A percentile compares a stretch with the other conserved stretches of the same genome.
Conservation (phyloP, 2,888 invertebrate species). For the Hybos culiciformis region DNA sequence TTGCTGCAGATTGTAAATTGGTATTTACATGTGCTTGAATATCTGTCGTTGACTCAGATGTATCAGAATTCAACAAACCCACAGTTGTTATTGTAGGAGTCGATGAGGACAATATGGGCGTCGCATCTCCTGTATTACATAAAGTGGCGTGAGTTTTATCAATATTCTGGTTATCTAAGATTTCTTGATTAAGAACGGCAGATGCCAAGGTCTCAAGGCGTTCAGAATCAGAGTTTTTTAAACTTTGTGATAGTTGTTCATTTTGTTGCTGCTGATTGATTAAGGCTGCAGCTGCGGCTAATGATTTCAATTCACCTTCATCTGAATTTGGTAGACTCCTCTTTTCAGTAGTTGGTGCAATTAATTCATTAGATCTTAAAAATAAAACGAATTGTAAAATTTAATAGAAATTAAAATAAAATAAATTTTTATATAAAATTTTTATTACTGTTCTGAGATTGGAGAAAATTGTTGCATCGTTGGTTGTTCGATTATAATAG, state of each 20-base stretch:
- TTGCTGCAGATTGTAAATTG: too few species aligned
- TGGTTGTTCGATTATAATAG: background rate
- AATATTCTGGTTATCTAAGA: conserved; percentile 3
- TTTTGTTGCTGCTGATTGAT: too few species aligned
- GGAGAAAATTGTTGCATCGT: background rate
- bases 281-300: background rate
- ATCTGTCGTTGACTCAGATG: background rate
- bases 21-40: conserved; percentile 1
- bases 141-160: background rate
- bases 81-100: conserved; percentile 3
- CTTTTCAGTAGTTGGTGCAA: background rate
- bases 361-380: conserved; percentile 13
- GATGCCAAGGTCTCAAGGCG: conserved; percentile 30
- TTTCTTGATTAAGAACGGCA: conserved; percentile 30
- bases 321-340: background rate
- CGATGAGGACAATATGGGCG: too few species aligned
- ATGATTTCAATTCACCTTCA: background rate
- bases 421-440: background rate
- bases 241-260: background rate
- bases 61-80: background rate
- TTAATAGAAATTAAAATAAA: background rate
- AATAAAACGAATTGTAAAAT: conserved; percentile 8
- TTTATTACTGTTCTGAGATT: background rate
- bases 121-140: background rate
- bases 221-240: conserved; percentile 13